Evolutionary conservation across 1,140 invertebrate genomes (phyloP).

Genomic region (Calliphora vicina): DNA sequence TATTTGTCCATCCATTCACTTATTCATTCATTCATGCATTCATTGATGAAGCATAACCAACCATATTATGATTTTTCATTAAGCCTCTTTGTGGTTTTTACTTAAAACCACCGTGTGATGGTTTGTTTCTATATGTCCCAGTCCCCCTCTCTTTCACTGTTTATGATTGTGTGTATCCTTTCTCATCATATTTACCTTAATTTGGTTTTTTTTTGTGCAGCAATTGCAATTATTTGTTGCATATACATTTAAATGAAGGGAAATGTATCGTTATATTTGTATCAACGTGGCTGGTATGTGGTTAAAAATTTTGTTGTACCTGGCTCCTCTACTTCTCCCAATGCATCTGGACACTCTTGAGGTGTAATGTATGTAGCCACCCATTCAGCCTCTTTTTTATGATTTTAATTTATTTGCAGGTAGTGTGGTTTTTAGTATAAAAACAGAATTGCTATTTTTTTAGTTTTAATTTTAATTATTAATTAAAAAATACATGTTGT

Average conservation of each 20-base stretch:
- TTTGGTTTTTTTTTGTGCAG: neutral
- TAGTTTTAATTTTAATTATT: neutral
- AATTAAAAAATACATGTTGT: neutral
- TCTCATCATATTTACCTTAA: neutral
- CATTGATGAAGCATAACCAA: conserved; percentile 13
- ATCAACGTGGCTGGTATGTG: neutral
- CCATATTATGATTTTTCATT: conserved; percentile 31
- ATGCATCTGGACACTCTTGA: neutral
- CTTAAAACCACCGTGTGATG: neutral
- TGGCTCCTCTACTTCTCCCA: neutral
- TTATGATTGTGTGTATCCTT: too few relatives aligned
- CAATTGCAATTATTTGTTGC: neutral
- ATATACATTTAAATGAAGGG: conserved; percentile 3
- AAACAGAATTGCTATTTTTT: neutral
- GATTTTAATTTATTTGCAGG: too few relatives aligned
- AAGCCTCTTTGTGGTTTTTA: conserved; percentile 25
- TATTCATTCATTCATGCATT: too few relatives aligned
- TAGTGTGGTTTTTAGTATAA: neutral
- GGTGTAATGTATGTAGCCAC: too few relatives aligned
- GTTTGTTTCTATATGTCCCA: neutral
- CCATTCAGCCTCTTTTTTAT: too few relatives aligned
- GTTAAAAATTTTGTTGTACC: neutral
- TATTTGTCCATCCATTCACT: neutral
- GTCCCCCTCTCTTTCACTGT: too few relatives aligned
- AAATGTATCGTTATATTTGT: neutral